Conservation (phyloP, 2,797 vertebrate species). For the Cygnus olor region DNA sequence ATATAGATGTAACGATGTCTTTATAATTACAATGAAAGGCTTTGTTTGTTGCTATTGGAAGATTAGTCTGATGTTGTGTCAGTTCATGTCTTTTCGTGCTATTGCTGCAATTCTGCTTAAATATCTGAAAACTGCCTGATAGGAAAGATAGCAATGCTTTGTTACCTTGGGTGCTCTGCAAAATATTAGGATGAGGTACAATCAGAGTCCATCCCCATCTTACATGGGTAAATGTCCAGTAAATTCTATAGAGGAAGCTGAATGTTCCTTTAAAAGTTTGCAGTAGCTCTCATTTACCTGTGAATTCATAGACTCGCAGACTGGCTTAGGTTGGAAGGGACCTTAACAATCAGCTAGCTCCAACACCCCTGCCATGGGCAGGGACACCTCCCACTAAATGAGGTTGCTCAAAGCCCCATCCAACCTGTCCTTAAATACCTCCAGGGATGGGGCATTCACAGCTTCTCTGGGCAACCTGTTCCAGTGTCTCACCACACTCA, state of each 20-base stretch:
- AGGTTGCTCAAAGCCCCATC: too few species aligned
- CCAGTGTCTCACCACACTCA: too few species aligned
- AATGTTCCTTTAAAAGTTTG: background rate
- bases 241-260: background rate
- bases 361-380: too few species aligned
- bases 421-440: too few species aligned
- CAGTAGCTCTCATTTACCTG: background rate
- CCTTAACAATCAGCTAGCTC: too few species aligned
- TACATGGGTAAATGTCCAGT: background rate
- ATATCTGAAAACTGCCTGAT: background rate
- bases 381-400: too few species aligned
- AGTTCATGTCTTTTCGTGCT: background rate
- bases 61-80: background rate
- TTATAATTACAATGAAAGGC: rapidly evolving
- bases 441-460: too few species aligned
- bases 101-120: background rate
- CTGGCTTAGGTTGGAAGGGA: too few species aligned
- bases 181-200: background rate
- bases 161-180: background rate
- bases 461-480: too few species aligned
- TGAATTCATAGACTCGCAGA: background rate
- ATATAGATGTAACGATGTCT: background rate
- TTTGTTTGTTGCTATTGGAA: background rate
- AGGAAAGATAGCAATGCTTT: background rate
- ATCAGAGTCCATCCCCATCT: background rate